A percentile compares a stretch with the other conserved stretches of the same genome.
Evolutionary conservation across 1,140 invertebrate species (phyloP).

Genomic region (Adoxophyes honmai): DNA sequence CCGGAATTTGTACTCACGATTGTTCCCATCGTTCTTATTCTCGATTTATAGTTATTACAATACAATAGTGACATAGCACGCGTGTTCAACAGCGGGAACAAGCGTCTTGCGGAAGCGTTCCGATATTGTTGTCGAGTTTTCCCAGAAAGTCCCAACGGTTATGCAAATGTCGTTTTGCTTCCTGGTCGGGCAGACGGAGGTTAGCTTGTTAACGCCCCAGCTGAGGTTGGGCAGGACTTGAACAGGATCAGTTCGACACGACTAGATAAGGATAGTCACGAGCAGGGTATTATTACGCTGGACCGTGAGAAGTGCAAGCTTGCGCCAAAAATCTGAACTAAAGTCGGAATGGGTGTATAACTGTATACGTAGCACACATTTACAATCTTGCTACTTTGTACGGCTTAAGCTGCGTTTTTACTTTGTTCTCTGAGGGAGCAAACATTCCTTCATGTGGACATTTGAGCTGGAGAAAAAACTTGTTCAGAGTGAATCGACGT

Average conservation of each 20-base stretch:
- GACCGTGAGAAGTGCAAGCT: conserved; percentile 9
- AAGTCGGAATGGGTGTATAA: too few species aligned
- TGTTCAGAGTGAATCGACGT: too few species aligned
- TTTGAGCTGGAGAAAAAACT: too few species aligned
- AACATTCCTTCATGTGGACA: too few species aligned
- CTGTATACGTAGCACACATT: too few species aligned
- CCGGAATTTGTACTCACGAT: neutral
- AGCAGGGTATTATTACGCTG: conserved; percentile 37
- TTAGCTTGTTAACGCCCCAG: conserved; percentile 55
- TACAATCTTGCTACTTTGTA: too few species aligned
- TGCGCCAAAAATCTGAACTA: neutral
- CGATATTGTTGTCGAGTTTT: conserved; percentile 58
- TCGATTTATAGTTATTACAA: conserved; percentile 3
- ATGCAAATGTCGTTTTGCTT: conserved; percentile 63
- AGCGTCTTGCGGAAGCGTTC: conserved; percentile 45
- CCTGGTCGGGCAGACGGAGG: conserved; percentile 42
- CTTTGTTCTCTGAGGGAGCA: too few species aligned
- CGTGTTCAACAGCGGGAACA: conserved; percentile 35
- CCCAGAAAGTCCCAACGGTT: conserved; percentile 57
- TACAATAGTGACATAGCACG: conserved; percentile 8
- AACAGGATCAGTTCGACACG: conserved; percentile 45
- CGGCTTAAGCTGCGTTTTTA: too few species aligned
- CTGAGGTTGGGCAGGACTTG: conserved; percentile 38
- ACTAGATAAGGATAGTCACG: conserved; percentile 65
- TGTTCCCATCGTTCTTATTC: neutral